Evolutionary conservation across 2,797 vertebrate species (phyloP).

Genomic region (Phrynocephalus forsythii): DNA sequence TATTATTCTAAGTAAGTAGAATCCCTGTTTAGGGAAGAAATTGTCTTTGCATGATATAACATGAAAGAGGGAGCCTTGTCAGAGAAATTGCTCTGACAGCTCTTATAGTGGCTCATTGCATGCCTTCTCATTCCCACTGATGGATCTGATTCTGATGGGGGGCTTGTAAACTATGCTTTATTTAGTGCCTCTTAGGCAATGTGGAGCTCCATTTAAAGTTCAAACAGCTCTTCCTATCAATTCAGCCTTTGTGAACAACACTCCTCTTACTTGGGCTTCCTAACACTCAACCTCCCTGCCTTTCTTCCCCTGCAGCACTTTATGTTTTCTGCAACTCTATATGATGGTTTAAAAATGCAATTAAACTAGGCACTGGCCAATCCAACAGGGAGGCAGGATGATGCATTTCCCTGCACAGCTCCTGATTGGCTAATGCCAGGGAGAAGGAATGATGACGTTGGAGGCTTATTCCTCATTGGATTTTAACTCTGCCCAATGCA

Average conservation of each 20-base stretch:
- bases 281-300: background rate
- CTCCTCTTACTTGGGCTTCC: background rate
- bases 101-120: slow-evolving; percentile 31
- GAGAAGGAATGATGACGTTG: too few species aligned
- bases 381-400: too few species aligned
- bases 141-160: slow-evolving; percentile 21
- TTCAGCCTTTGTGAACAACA: background rate
- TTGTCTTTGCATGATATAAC: background rate
- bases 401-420: too few species aligned
- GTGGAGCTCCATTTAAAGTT: background rate
- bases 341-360: too few species aligned
- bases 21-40: slow-evolving; percentile 46
- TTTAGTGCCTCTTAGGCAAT: background rate
- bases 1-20: slow-evolving; percentile 56
- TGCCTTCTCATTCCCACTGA: slow-evolving; percentile 16
- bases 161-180: background rate
- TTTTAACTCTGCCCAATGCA: too few species aligned
- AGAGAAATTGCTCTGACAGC: background rate
- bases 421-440: too few species aligned
- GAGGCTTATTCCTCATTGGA: too few species aligned
- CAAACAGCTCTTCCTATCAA: background rate
- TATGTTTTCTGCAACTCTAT: background rate
- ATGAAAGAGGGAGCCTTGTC: slow-evolving; percentile 33
- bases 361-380: too few species aligned
- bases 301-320: background rate